Base-by-base conservation (phyloP, 2,113 vertebrate species). In the Oreochromis niloticus region DNA sequence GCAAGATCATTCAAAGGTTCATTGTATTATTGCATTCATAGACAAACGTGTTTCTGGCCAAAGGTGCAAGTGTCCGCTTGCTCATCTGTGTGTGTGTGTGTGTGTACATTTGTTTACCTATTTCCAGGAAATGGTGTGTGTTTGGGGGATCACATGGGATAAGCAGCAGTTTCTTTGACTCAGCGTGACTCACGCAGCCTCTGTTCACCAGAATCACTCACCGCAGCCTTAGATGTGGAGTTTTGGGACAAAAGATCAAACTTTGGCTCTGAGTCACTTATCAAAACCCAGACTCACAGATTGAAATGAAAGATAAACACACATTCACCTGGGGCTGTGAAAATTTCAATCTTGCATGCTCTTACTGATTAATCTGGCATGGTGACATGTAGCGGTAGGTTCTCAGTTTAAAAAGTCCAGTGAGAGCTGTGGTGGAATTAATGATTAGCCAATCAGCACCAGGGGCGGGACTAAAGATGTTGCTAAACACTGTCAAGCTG, bases 171-270 rank as follows among this genome's bases (percentile, higher is more conserved):
- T 68, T 39, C 46, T 68, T 22, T 90, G 78, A 90, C 55, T 93
- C 86, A 81, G 54, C 48, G 1, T 95, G 94, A 94, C 54, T 95
- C 93, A 92, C 1, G 2, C 75, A 16, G 54, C 73, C 19, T 85
- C 6, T n/a, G 36, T 55, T 80, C 22, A 1, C 81, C 13, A 11
- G 48, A 84, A 52, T 36, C 54, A 59, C 56, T 81, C 57, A 93
- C 32, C 75, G 75, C 85, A 32, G 80, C 90, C 88, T 84, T 36
- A 43, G 90, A 90, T 91, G 39, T 81, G 52, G 17, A 79, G 61
- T 85, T 88, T 63, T 19, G 10, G 48, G 48, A 82, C 50, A 68
- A 55, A 55, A 81, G 61, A 87, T n/a, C 52, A 78, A 75, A 75
- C 24, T 30, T 48, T 2, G 41, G 6, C 17, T 73, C n/a, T 86